These are phyloP conservation scores for Tachuris rubrigastra DNA, from an alignment of 2,113 vertebrate genomes.

Conservation along the genomic window DNA sequence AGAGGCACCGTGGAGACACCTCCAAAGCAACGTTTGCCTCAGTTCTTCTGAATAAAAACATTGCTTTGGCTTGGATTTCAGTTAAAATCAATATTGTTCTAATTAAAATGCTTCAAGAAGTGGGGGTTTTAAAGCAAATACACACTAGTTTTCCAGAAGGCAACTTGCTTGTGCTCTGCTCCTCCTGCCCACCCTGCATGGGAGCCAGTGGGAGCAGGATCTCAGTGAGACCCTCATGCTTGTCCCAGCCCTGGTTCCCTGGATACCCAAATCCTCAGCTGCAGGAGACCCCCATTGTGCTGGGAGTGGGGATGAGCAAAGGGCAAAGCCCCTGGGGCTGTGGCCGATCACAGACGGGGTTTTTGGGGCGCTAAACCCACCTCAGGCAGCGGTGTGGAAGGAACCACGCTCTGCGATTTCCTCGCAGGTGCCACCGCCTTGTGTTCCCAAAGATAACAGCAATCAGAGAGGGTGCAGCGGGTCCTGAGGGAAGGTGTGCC, in stretches of 20 bases:
- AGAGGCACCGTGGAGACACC: background rate
- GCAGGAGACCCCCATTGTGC: fast-evolving
- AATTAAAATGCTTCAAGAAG: conserved; percentile 22
- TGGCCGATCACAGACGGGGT: fast-evolving
- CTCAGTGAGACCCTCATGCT: background rate
- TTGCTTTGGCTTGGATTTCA: background rate
- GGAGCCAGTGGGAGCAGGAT: background rate
- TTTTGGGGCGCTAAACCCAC: background rate
- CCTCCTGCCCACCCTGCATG: background rate
- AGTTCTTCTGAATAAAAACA: background rate
- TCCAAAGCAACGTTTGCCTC: background rate
- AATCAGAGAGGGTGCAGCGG: background rate
- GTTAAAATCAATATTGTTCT: conserved; percentile 10
- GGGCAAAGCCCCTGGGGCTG: background rate
- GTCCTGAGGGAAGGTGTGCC: background rate
- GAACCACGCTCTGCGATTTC: background rate
- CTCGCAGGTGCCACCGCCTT: background rate
- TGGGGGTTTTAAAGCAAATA: background rate
- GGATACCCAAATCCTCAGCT: background rate
- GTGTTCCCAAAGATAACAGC: background rate
- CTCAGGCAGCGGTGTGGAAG: fast-evolving
- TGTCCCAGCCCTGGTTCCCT: background rate
- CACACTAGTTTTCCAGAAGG: background rate
- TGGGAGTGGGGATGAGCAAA: background rate
- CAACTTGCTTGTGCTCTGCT: fast-evolving